Base-by-base conservation (phyloP, 1,140 invertebrate species). In the Goniozus legneri region DNA sequence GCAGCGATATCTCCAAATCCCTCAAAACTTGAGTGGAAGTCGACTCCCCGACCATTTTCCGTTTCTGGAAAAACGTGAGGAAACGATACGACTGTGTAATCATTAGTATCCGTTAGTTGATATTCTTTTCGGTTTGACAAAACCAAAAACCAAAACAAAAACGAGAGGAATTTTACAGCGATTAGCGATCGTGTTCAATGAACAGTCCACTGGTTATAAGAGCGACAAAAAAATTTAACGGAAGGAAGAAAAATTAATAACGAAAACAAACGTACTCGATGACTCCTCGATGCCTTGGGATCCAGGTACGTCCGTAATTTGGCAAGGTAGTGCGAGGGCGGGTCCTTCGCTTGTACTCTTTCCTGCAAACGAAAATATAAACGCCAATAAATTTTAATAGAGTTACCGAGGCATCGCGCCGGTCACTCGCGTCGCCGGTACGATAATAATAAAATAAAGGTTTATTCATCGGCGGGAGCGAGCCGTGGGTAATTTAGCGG, bases 1-100 rank as follows among this genome's bases (percentile, higher is more conserved):
- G 83, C 44, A 99, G 77, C 8, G 97, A 99, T 65, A 98, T 99
- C 80, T 99, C 96, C 58, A 99, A 80, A 79, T 99, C 96, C 65
- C 95, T 82, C 20, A 99, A 79, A 49, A 98, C 93, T 82, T 98
- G 95, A 16, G 97, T 99, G 15, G 96, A 98, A 35, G 95, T 98
- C 8, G 94, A 92, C 69, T 97, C 94, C 30, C 92, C 92, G 14
- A 98, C 86, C 81, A 95, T 91, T 84, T 97, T 97, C 70, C 95
- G 82, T 84, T 95, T 95, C 91, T 96, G 84, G 42, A 89, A 88
- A 76, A 78, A 77, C 72, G 67, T 69, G 74, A 74, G 64, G 68
- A 73, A 71, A 72, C 69, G 66, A 75, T 75, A 73, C 65, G 65
- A 61, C 67, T 73, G 64, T 69, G 53, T 67, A 71, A 71, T 65